phyloP scores from a whole-genome alignment of 2,113 vertebrate species.

The Carlito syrichta region DNA sequence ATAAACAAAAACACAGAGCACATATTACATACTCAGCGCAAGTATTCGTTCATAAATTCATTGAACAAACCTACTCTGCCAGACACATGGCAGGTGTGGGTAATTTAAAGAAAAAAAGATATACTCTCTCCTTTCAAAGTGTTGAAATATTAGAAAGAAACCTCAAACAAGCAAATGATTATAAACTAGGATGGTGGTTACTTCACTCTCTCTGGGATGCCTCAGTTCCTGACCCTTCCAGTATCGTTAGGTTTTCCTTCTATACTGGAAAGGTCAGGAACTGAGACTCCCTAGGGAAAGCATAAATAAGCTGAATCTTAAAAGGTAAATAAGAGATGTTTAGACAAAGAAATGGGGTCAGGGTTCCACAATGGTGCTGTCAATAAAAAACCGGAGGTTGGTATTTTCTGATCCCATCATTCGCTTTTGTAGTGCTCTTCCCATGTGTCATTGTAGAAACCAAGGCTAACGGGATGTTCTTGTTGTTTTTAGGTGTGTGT shows the following conservation, averaged over 20 bases:
- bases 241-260: too few relatives aligned
- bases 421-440: background rate
- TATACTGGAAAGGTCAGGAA: background rate
- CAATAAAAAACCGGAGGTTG: background rate
- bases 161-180: background rate
- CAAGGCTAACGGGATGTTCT: background rate
- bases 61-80: background rate
- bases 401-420: background rate
- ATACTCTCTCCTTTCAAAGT: background rate
- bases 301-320: background rate
- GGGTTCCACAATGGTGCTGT: background rate
- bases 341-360: background rate
- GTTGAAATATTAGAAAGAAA: background rate
- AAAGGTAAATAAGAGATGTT: background rate
- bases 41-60: background rate
- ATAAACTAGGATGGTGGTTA: background rate
- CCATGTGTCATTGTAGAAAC: background rate
- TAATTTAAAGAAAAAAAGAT: background rate
- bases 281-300: background rate
- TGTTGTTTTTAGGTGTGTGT: conserved; percentile 89
- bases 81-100: accelerated
- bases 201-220: too few relatives aligned
- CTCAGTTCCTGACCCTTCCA: too few relatives aligned
- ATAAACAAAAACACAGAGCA: background rate
- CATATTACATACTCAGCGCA: background rate